Conservation (phyloP, 2,797 vertebrate genomes). For the Clarias laeviceps region DNA sequence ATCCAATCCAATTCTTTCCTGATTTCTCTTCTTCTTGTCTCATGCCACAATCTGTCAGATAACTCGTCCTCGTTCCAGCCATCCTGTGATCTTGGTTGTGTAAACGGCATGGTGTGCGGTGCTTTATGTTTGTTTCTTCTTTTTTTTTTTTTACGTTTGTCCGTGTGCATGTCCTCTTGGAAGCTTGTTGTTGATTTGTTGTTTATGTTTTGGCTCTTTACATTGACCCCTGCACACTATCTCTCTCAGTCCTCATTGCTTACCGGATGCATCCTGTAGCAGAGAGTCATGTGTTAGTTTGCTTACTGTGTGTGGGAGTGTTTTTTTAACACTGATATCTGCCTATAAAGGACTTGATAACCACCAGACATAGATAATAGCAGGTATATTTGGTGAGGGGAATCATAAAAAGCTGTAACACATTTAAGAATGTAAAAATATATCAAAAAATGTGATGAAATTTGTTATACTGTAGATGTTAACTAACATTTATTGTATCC, state of each 20-base stretch:
- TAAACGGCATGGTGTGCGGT: conserved; percentile 32
- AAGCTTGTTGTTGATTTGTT: conserved; percentile 36
- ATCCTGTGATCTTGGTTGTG: conserved; percentile 21
- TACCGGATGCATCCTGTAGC: conserved; percentile 3
- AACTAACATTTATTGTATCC: not conserved
- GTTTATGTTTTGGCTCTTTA: conserved; percentile 41
- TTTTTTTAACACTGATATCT: too few relatives aligned
- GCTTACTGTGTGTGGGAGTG: fast-evolving
- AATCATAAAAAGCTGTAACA: too few relatives aligned
- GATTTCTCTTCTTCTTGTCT: conserved; percentile 23
- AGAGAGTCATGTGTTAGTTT: not conserved
- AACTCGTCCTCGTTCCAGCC: conserved; percentile 24
- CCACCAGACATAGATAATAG: too few relatives aligned
- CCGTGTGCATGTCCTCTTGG: conserved; percentile 57
- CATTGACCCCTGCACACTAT: conserved; percentile 55
- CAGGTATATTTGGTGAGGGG: too few relatives aligned
- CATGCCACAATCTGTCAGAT: conserved; percentile 36
- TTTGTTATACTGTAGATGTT: not conserved
- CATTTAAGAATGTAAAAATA: too few relatives aligned
- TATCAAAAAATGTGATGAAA: not conserved
- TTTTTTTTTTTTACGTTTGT: not conserved
- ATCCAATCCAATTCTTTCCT: conserved; percentile 35
- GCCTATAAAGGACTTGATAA: too few relatives aligned
- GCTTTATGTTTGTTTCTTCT: not conserved
- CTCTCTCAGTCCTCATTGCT: not conserved